A percentile compares a stretch with the other conserved stretches of the same genome.
phyloP scores from a whole-genome alignment of 2,113 vertebrate species.

The Charina bottae region DNA sequence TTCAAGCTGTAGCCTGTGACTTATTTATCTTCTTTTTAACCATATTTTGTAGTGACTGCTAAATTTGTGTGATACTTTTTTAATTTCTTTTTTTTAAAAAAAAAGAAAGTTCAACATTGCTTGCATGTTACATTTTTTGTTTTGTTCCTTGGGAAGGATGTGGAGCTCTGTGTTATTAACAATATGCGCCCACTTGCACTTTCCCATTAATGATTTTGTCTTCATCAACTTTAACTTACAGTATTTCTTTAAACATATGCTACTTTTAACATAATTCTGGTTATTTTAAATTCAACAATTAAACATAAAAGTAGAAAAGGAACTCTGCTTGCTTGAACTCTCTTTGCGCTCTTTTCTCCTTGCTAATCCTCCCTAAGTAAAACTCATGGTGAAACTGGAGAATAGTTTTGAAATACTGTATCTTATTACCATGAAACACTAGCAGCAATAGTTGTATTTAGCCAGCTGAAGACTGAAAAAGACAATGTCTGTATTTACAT shows the following conservation, averaged over 20 bases:
- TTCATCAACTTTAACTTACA: constrained; percentile 56
- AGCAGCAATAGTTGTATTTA: not conserved
- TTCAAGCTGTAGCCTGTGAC: constrained; percentile 88
- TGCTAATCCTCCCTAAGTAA: constrained; percentile 61
- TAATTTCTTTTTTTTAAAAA: constrained; percentile 25
- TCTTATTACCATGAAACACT: not conserved
- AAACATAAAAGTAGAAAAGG: constrained; percentile 46
- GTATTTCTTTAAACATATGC: constrained; percentile 15
- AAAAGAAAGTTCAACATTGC: constrained; percentile 77
- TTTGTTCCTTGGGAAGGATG: constrained; percentile 71
- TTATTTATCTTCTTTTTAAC: constrained; percentile 75
- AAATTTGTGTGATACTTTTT: constrained; percentile 81
- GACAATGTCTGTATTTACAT: not conserved
- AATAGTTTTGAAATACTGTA: constrained; percentile 35
- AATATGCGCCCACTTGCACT: constrained; percentile 74
- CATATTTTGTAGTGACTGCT: constrained; percentile 88
- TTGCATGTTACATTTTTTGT: constrained; percentile 82
- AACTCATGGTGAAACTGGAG: constrained; percentile 44
- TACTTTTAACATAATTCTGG: constrained; percentile 55
- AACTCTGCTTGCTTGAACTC: constrained; percentile 56
- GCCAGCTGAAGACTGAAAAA: not conserved
- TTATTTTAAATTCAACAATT: constrained; percentile 25
- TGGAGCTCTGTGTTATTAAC: constrained; percentile 77
- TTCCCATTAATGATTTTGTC: constrained; percentile 64
- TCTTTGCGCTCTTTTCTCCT: constrained; percentile 44